phyloP scores from a whole-genome alignment of 2,888 invertebrate genomes.

The Gryllus longicercus region DNA sequence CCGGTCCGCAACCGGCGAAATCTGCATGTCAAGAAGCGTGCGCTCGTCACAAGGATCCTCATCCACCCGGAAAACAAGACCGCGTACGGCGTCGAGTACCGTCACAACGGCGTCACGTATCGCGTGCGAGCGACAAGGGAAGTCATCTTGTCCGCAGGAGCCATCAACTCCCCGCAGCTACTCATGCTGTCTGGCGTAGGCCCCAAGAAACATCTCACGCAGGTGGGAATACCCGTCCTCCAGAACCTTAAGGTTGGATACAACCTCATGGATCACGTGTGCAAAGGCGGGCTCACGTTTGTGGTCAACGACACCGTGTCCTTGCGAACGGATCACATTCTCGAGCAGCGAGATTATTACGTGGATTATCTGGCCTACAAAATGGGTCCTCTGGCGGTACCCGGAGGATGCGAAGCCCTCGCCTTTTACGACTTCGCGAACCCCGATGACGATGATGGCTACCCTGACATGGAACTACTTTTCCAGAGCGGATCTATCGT shows the following conservation, averaged over 20 bases:
- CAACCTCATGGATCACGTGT: constrained; percentile 68
- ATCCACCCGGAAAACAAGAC: constrained; percentile 68
- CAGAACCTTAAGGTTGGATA: constrained; percentile 62
- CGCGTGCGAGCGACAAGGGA: constrained; percentile 63
- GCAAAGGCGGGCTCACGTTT: constrained; percentile 62
- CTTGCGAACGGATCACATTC: constrained; percentile 42
- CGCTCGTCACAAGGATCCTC: constrained; percentile 63
- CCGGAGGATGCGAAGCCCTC: constrained; percentile 66
- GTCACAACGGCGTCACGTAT: constrained; percentile 45
- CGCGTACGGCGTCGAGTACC: constrained; percentile 60
- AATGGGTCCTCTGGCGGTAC: constrained; percentile 58
- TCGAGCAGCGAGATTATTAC: constrained; percentile 43
- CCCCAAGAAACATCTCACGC: constrained; percentile 57
- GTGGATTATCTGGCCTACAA: constrained; percentile 54
- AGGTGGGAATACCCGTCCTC: constrained; percentile 44
- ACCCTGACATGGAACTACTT: constrained; percentile 64
- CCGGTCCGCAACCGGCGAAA: constrained; percentile 59
- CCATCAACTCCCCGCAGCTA: constrained; percentile 73
- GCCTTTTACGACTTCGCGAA: constrained; percentile 61
- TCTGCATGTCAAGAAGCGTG: constrained; percentile 57
- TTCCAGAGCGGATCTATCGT: constrained; percentile 57
- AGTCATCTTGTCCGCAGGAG: constrained; percentile 71
- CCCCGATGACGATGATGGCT: constrained; percentile 53
- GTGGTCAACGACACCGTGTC: constrained; percentile 45
- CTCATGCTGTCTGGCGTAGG: constrained; percentile 78